Evolutionary conservation across 2,797 vertebrate species (phyloP).

Genomic region (Micropoecilia bifurca): DNA sequence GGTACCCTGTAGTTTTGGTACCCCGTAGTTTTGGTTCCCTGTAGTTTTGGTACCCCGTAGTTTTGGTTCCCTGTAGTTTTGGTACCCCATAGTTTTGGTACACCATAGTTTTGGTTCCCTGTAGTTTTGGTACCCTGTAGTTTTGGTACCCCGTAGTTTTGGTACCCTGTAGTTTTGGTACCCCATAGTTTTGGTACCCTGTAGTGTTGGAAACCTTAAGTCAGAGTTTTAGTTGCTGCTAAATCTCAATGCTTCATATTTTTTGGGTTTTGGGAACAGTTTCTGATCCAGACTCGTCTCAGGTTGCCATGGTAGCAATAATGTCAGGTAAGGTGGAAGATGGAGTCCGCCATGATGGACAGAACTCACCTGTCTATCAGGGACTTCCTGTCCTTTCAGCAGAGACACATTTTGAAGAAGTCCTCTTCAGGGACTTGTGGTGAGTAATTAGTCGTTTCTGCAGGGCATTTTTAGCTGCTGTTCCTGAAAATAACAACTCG

Average conservation of each 20-base stretch:
- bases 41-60: no score
- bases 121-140: no score
- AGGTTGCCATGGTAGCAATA: not conserved
- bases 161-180: no score
- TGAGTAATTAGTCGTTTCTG: conserved; percentile 68
- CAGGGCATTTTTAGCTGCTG: conserved; percentile 60
- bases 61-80: no score
- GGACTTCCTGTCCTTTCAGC: conserved; percentile 47
- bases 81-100: no score
- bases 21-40: not conserved
- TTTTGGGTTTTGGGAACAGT: not conserved
- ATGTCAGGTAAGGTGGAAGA: not conserved
- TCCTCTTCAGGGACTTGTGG: conserved; percentile 54
- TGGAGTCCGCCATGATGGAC: not conserved
- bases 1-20: no score
- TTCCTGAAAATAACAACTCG: conserved; percentile 66
- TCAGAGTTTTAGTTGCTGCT: not conserved
- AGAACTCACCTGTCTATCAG: conserved; percentile 12
- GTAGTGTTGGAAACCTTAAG: not conserved
- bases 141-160: no score
- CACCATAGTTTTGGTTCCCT: no score
- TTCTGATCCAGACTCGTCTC: not conserved
- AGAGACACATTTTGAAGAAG: conserved; percentile 61
- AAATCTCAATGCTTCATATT: not conserved
- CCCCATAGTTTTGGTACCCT: no score